Conservation (phyloP, 2,888 invertebrate species). For the Pilophorus perplexus region DNA sequence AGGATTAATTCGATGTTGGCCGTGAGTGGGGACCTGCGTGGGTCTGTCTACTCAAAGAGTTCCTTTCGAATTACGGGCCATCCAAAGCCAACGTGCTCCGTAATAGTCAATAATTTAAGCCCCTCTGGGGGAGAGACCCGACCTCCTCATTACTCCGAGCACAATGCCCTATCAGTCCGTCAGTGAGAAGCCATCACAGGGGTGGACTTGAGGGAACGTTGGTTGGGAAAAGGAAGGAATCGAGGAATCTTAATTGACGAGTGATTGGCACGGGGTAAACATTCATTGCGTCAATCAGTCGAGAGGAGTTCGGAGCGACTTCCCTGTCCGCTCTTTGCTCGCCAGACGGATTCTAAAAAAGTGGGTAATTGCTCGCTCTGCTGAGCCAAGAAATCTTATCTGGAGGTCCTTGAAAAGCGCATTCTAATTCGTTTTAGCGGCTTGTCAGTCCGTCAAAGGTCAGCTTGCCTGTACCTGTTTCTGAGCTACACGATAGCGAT, state of each 20-base stretch:
- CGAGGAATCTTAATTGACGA: conserved; percentile 42
- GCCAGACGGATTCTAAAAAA: too few species aligned
- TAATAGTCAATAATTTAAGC: conserved; percentile 39
- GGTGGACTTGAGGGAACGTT: not conserved
- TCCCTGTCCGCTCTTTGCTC: not conserved
- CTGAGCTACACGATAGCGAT: too few species aligned
- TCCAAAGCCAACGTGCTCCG: conserved; percentile 5
- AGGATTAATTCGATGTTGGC: conserved; percentile 23
- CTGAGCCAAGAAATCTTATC: not conserved
- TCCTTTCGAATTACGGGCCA: conserved; percentile 20
- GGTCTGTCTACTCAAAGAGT: conserved; percentile 15
- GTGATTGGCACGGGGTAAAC: conserved; percentile 41
- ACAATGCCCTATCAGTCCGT: conserved; percentile 39
- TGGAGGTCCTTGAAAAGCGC: not conserved
- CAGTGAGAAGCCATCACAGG: not conserved
- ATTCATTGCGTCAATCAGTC: conserved; percentile 38
- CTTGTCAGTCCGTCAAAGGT: too few species aligned
- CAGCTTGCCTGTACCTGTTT: too few species aligned
- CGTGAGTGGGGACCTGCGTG: not conserved
- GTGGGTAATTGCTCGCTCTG: conserved; percentile 17
- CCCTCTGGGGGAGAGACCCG: too few species aligned
- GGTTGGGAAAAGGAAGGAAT: too few species aligned
- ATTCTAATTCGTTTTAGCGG: too few species aligned
- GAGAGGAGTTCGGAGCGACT: conserved; percentile 1
- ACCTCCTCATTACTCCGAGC: conserved; percentile 34